A percentile compares a stretch with the other conserved stretches of the same genome.
Conservation (phyloP, 2,888 invertebrate species). For the Melolontha melolontha region DNA sequence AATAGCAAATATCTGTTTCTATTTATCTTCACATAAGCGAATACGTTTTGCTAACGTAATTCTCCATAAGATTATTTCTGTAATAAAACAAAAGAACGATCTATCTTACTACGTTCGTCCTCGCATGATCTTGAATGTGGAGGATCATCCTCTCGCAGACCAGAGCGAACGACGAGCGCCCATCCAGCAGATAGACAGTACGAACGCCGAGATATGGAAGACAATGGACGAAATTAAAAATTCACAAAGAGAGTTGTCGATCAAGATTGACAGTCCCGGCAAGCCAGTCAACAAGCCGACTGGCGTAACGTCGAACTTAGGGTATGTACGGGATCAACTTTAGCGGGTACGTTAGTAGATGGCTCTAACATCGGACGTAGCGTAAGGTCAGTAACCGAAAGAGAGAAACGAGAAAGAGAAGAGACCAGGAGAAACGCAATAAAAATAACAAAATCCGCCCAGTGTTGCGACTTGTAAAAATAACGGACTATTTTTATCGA, state of each 20-base stretch:
- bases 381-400: conserved; percentile 58
- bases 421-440: conserved; percentile 61
- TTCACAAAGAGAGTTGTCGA: conserved; percentile 49
- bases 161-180: background rate
- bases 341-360: conserved; percentile 53
- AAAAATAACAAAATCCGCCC: conserved; percentile 66
- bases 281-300: background rate
- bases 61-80: too few species aligned
- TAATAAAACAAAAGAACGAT: background rate
- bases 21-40: too few species aligned
- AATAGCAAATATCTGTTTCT: too few species aligned
- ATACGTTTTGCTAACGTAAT: too few species aligned
- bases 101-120: too few species aligned
- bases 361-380: conserved; percentile 53
- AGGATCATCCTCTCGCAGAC: conserved; percentile 4
- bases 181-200: background rate
- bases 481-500: conserved; percentile 66
- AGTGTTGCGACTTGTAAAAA: conserved; percentile 62
- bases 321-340: conserved; percentile 45
- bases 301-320: conserved; percentile 48
- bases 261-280: conserved; percentile 50
- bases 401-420: conserved; percentile 49
- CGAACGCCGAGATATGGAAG: conserved; percentile 34
- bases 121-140: background rate
- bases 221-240: conserved; percentile 45